A percentile compares a stretch with the other conserved stretches of the same genome.
phyloP scores from a whole-genome alignment of 2,113 vertebrate species.

The Corydoras sp. region DNA sequence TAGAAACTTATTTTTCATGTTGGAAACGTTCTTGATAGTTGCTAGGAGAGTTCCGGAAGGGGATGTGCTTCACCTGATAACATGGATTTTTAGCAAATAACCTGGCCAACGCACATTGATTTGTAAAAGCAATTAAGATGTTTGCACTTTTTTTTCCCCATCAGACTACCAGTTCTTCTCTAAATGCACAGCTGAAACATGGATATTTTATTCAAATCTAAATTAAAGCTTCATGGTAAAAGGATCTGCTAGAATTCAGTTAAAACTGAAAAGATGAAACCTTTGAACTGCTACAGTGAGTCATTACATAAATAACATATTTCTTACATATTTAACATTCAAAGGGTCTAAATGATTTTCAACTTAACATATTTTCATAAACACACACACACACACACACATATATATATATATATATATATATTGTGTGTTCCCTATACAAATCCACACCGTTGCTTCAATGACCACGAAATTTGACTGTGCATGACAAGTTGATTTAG shows the following conservation, averaged over 20 bases:
- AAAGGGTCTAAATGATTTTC: too few relatives aligned
- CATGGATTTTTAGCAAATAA: constrained; percentile 19
- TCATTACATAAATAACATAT: too few relatives aligned
- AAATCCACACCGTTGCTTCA: too few relatives aligned
- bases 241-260: not conserved
- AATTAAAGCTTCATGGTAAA: not conserved
- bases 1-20: constrained; percentile 9
- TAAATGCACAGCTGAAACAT: not conserved
- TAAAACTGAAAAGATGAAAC: not conserved
- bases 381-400: too few relatives aligned
- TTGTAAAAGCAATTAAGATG: constrained; percentile 24
- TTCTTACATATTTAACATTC: too few relatives aligned
- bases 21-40: not conserved
- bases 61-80: constrained; percentile 22
- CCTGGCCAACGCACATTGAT: constrained; percentile 3
- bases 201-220: not conserved
- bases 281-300: not conserved
- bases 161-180: not conserved
- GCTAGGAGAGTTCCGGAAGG: not conserved
- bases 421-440: too few relatives aligned
- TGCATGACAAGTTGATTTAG: too few relatives aligned
- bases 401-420: too few relatives aligned
- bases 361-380: too few relatives aligned
- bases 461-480: too few relatives aligned
- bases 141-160: not conserved